Evolutionary conservation across 1,140 invertebrate species (phyloP).

Genomic region (Drosophila cardini): DNA sequence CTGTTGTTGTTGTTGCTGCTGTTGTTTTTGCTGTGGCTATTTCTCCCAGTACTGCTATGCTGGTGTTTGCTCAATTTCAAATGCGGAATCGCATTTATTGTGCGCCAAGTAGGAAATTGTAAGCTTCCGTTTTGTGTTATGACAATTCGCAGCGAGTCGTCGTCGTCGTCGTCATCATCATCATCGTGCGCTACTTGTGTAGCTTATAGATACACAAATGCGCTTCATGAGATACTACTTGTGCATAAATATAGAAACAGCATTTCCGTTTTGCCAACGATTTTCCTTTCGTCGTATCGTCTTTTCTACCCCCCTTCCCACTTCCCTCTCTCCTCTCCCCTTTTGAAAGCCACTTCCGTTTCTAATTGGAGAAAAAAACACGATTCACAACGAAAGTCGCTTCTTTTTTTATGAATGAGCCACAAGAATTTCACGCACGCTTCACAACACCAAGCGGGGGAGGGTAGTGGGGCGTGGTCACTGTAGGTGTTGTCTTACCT

Average conservation of each 20-base stretch:
- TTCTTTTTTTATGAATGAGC: slow-evolving; percentile 68
- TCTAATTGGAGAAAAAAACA: slow-evolving; percentile 57
- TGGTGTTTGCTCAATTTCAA: slow-evolving; percentile 40
- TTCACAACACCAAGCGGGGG: slow-evolving; percentile 38
- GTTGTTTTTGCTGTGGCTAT: slow-evolving; percentile 11
- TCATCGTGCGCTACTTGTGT: neutral
- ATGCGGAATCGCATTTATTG: slow-evolving; percentile 66
- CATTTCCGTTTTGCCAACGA: slow-evolving; percentile 68
- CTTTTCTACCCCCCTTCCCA: neutral
- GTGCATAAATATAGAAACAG: slow-evolving; percentile 65
- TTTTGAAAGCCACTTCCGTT: slow-evolving; percentile 69
- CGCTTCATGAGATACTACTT: slow-evolving; percentile 28
- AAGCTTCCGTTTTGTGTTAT: slow-evolving; percentile 77
- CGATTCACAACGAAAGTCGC: slow-evolving; percentile 11
- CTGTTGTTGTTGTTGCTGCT: slow-evolving; percentile 5
- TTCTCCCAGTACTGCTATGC: slow-evolving; percentile 15
- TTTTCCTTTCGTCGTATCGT: slow-evolving; percentile 16
- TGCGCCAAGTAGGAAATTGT: slow-evolving; percentile 79
- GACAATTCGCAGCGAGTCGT: slow-evolving; percentile 67
- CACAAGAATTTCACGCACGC: slow-evolving; percentile 73
- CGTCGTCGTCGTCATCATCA: slow-evolving; percentile 27
- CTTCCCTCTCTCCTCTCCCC: slow-evolving; percentile 13
- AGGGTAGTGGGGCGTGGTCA: neutral
- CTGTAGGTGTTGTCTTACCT: slow-evolving; percentile 71
- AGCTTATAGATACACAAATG: neutral